A percentile compares a stretch with the other conserved stretches of the same genome.
These are phyloP conservation scores for Hypotaenidia okinawae DNA, from an alignment of 2,797 vertebrate species.

Conservation along the genomic window DNA sequence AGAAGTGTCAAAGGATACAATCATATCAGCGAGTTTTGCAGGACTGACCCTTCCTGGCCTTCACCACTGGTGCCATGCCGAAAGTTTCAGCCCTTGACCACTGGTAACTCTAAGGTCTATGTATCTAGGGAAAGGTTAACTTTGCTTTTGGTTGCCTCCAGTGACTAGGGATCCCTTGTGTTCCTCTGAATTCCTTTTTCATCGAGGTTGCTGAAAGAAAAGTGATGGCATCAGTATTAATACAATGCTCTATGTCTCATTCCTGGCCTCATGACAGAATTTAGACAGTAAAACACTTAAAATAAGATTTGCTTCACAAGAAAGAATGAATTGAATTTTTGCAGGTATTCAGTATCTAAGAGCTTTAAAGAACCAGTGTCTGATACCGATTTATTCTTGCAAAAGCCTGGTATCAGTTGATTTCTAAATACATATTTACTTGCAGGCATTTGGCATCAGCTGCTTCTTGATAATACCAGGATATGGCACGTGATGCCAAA, in stretches of 20 bases:
- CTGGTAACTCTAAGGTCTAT: neutral
- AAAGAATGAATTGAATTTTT: slow-evolving; percentile 46
- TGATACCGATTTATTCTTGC: slow-evolving; percentile 16
- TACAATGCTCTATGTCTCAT: neutral
- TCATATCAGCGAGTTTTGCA: neutral
- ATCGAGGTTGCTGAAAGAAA: slow-evolving; percentile 1
- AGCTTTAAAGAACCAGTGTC: slow-evolving; percentile 16
- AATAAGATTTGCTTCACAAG: slow-evolving; percentile 46
- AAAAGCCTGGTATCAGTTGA: neutral
- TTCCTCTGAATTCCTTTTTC: neutral
- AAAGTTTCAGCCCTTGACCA: neutral
- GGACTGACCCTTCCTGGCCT: neutral
- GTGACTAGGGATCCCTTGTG: neutral
- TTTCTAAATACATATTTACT: neutral
- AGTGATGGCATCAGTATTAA: neutral
- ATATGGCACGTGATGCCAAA: neutral
- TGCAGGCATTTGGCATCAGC: neutral
- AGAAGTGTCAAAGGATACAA: neutral
- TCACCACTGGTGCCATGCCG: neutral
- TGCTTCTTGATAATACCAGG: neutral
- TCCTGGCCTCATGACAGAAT: slow-evolving; percentile 8
- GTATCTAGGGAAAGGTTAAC: neutral
- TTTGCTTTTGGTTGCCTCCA: neutral
- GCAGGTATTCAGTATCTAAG: slow-evolving; percentile 12
- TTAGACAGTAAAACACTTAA: slow-evolving; percentile 27